phyloP scores from a whole-genome alignment of 2,888 invertebrate genomes.

The Xestia rhomboidea region DNA sequence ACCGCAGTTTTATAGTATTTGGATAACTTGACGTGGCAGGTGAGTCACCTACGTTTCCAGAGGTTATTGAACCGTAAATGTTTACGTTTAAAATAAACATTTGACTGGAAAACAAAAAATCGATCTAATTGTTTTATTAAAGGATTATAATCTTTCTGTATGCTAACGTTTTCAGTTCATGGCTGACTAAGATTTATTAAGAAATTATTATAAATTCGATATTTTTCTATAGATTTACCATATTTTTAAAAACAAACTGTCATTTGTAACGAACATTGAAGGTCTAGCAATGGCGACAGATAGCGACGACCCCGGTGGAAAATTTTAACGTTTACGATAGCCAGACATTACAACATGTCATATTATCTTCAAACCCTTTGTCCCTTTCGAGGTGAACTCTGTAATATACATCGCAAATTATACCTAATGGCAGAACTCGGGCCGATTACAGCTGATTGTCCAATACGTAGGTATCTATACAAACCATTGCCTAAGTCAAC shows the following conservation, averaged over 20 bases:
- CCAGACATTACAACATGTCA: conserved; percentile 45
- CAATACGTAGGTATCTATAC: background rate
- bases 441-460: conserved; percentile 1
- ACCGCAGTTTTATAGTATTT: background rate
- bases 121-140: conserved; percentile 1
- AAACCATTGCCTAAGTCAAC: background rate
- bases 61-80: conserved; percentile 18
- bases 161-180: conserved; percentile 20
- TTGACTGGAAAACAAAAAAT: background rate
- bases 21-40: background rate
- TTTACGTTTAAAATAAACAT: background rate
- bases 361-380: conserved; percentile 50
- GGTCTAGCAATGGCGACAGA: conserved; percentile 50
- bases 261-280: conserved; percentile 51
- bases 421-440: background rate
- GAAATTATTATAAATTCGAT: conserved; percentile 8
- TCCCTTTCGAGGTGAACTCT: conserved; percentile 46
- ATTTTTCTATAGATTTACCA: conserved; percentile 26
- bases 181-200: conserved; percentile 18
- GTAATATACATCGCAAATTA: conserved; percentile 22
- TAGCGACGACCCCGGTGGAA: conserved; percentile 54
- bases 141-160: background rate
- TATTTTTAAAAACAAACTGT: conserved; percentile 35
- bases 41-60: background rate
- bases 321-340: conserved; percentile 53